Evolutionary conservation across 2,113 vertebrate species (phyloP).

Genomic region (Leptodactylus fuscus): DNA sequence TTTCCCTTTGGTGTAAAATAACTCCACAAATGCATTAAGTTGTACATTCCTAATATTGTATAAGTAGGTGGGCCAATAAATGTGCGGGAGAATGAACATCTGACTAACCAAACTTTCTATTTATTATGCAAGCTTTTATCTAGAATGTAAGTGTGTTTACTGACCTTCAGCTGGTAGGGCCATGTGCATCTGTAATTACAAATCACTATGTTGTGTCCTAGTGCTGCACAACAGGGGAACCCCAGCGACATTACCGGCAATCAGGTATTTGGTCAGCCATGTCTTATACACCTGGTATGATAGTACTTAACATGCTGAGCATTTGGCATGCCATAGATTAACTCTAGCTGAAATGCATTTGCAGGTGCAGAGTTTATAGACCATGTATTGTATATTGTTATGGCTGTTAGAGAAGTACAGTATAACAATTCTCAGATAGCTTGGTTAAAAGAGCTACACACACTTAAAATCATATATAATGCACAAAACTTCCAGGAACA

Average conservation of each 20-base stretch:
- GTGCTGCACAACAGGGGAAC: constrained; percentile 7
- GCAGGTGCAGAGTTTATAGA: constrained; percentile 35
- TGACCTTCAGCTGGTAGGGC: constrained; percentile 22
- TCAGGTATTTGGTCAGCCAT: constrained; percentile 41
- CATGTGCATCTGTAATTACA: constrained; percentile 17
- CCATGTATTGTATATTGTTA: neutral
- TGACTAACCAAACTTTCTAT: no score
- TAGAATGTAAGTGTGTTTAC: constrained; percentile 4
- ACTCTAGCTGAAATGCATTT: constrained; percentile 5
- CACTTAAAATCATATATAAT: neutral
- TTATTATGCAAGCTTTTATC: neutral
- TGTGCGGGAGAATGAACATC: neutral
- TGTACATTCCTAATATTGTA: no score
- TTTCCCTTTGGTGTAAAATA: no score
- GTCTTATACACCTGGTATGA: constrained; percentile 40
- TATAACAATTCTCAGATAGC: neutral
- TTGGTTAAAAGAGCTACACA: neutral
- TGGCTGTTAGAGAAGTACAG: neutral
- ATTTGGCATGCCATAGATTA: neutral
- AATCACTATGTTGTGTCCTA: constrained; percentile 8
- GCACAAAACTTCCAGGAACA: neutral
- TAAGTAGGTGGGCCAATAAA: no score
- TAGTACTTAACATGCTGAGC: neutral
- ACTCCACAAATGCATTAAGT: no score
- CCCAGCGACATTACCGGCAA: constrained; percentile 31